These are phyloP conservation scores for Bombus impatiens DNA, from an alignment of 1,140 invertebrate genomes.

Conservation along the genomic window DNA sequence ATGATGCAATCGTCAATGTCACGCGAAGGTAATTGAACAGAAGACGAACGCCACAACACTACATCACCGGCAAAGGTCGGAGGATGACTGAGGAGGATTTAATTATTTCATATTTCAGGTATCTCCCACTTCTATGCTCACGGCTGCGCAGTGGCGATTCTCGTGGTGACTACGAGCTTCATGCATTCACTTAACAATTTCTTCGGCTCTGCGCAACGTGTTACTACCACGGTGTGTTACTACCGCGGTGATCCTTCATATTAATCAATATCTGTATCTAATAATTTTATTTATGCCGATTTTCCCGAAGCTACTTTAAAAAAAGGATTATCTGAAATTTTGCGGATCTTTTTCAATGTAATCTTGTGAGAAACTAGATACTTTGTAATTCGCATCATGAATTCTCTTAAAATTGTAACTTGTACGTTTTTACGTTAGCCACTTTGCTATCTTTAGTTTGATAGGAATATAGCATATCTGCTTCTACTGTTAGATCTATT, in stretches of 20 bases:
- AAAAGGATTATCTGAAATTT: neutral
- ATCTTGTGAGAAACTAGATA: neutral
- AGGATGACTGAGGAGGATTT: conserved; percentile 50
- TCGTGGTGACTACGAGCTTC: neutral
- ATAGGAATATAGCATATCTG: neutral
- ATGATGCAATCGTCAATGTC: neutral
- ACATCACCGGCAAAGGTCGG: conserved; percentile 16
- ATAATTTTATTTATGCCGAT: too few relatives aligned
- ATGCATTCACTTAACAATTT: conserved; percentile 18
- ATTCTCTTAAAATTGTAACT: neutral
- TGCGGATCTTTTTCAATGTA: too few relatives aligned
- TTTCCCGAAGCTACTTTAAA: neutral
- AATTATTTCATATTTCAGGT: conserved; percentile 46
- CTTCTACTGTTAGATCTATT: neutral
- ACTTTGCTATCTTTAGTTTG: neutral
- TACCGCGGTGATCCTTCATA: neutral
- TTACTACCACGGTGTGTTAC: neutral
- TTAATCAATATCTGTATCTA: neutral
- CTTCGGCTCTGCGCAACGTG: neutral
- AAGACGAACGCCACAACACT: neutral
- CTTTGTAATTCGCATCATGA: neutral
- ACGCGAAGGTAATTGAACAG: neutral
- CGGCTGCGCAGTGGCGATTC: conserved; percentile 30
- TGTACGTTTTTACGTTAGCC: neutral
- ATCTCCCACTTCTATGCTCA: neutral